Evolutionary conservation across 2,888 invertebrate species (phyloP), one percentile per base, ranked within the genome.

Genomic region (Cantharis rufa): DNA sequence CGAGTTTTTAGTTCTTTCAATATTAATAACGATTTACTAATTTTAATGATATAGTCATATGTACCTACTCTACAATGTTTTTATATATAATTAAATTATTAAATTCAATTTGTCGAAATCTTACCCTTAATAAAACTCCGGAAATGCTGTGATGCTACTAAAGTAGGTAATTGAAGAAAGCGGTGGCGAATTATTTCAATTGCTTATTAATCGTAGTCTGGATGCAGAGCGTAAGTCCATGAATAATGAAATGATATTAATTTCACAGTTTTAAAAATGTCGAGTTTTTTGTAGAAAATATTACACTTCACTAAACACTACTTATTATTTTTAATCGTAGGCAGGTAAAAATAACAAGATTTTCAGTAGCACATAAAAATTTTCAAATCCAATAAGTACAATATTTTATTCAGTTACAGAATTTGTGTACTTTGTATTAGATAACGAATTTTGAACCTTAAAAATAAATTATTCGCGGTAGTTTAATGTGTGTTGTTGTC

Each of bases 111-210:
- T 77, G 32, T 75, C 28, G 48, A 71, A 63, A 74, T 78, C 81
- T 82, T 82, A 82, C 82, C 82, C 78, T 78, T 80, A 80, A 80
- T 73, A 82, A 81, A 78, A 71, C 73, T 71, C 75, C 78, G 78
- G 83, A 83, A 83, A 80, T 81, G 72, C 74, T 68, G 72, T 82
- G 82, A 83, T 82, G 83, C 82, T 82, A 82, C 80, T 72, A 77
- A 72, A 78, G 77, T 79, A 66, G 64, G 24, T 66, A 82, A 82
- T 82, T 82, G 82, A 80, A 81, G 80, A 80, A 66, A 66, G 64
- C 80, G 81, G 74, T 78, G 72, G 75, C 73, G 75, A 79, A 77
- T 77, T 78, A 75, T 70, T 66, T 73, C 78, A 78, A 78, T 78
- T 78, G 75, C 75, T 69, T 64, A 75, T 75, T 78, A 78, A 78